phyloP scores from a whole-genome alignment of 2,797 vertebrate species.

The Hippopotamyrus pictus region DNA sequence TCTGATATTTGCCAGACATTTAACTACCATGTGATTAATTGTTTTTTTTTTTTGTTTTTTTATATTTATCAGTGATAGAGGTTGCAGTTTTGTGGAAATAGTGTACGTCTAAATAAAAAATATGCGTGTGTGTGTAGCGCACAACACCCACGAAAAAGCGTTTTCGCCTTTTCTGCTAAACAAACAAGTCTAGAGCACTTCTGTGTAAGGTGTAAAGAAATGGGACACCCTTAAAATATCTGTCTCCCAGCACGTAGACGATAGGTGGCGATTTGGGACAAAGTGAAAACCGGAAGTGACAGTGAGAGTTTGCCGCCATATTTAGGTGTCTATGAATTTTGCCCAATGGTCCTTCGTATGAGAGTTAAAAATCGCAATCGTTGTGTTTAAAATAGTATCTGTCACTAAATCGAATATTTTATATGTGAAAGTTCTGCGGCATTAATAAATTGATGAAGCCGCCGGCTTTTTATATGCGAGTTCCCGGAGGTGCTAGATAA shows the following conservation, averaged over 20 bases:
- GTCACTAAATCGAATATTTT: not conserved
- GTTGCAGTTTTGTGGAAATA: not conserved
- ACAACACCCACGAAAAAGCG: not conserved
- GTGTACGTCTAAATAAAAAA: not conserved
- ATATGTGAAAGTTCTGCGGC: not conserved
- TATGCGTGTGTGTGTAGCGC: not conserved
- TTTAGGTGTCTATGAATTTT: constrained; percentile 3
- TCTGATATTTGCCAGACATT: not conserved
- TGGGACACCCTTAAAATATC: not conserved
- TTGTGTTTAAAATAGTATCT: not conserved
- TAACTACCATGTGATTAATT: not conserved
- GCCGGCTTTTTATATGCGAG: not conserved
- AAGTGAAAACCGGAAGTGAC: not conserved
- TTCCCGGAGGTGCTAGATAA: constrained; percentile 28
- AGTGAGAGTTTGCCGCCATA: not conserved
- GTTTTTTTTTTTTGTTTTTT: too few relatives aligned
- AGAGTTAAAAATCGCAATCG: constrained; percentile 2
- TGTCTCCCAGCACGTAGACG: not conserved
- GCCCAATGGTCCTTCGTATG: not conserved
- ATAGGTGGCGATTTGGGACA: not conserved
- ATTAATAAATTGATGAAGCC: not conserved
- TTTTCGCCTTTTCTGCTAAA: not conserved
- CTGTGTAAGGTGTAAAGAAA: not conserved
- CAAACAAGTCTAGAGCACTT: not conserved
- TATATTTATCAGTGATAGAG: not conserved